Percentiles rank a stretch among this genome's conserved stretches.
These are phyloP conservation scores for Tetanocera ferruginea DNA, from an alignment of 2,888 invertebrate species.

Conservation along the genomic window DNA sequence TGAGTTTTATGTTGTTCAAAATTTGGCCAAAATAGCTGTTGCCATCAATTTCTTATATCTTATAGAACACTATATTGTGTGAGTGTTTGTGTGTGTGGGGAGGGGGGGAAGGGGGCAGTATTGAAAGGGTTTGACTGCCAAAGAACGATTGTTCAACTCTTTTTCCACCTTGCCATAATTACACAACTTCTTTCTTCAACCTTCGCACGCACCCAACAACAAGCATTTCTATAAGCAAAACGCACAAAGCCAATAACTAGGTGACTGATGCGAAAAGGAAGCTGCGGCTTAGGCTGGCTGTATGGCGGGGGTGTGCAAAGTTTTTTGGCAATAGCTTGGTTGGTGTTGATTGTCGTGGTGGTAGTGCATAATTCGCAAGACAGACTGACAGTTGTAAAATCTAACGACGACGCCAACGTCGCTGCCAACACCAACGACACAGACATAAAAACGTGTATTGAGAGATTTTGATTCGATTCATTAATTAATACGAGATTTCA, in stretches of 20 bases:
- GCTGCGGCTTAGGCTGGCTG: constrained; percentile 3
- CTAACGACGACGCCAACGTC: neutral
- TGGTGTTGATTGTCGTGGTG: neutral
- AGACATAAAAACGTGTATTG: constrained; percentile 55
- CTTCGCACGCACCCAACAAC: neutral
- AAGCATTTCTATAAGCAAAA: too few species aligned
- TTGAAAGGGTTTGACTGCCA: neutral
- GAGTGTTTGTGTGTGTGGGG: neutral
- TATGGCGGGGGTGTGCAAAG: neutral
- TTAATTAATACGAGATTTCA: constrained; percentile 46
- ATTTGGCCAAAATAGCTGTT: too few species aligned
- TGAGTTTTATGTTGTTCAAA: too few species aligned
- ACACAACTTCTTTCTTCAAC: neutral
- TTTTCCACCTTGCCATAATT: neutral
- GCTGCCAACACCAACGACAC: neutral
- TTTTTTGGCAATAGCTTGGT: neutral
- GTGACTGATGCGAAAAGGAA: constrained; percentile 24
- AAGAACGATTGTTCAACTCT: neutral
- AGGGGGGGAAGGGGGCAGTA: neutral
- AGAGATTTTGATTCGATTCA: constrained; percentile 81
- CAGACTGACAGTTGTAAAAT: neutral
- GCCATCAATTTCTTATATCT: too few species aligned
- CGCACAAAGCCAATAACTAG: constrained; percentile 22
- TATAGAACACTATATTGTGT: too few species aligned
- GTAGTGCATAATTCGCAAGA: neutral